These are phyloP conservation scores for Zaprionus nigranus DNA, from an alignment of 1,140 invertebrate genomes.

Conservation along the genomic window DNA sequence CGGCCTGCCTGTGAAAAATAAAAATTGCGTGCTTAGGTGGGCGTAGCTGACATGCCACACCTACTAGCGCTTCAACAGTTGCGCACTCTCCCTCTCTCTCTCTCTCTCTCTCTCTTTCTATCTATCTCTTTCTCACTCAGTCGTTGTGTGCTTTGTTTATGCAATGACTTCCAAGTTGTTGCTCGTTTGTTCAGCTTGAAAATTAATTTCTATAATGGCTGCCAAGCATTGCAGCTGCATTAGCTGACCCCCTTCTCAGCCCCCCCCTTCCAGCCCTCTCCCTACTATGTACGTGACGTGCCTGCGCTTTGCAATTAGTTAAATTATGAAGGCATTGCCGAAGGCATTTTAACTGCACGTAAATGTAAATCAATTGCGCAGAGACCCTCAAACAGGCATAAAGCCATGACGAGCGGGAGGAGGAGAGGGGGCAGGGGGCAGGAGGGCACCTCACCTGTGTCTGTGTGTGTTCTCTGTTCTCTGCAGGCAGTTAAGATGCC, in stretches of 20 bases:
- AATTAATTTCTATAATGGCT: constrained; percentile 83
- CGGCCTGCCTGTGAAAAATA: constrained; percentile 63
- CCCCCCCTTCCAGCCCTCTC: neutral
- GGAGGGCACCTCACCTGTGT: constrained; percentile 23
- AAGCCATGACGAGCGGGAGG: constrained; percentile 19
- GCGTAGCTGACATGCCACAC: constrained; percentile 81
- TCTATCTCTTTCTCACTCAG: constrained; percentile 4
- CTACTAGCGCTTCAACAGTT: constrained; percentile 58
- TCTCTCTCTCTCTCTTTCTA: neutral
- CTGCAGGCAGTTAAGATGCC: constrained; percentile 60
- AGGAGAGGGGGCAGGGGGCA: neutral
- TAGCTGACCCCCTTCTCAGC: constrained; percentile 3
- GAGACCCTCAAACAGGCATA: constrained; percentile 22
- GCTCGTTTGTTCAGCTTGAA: constrained; percentile 83
- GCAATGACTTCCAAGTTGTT: constrained; percentile 82
- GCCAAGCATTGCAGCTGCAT: constrained; percentile 80
- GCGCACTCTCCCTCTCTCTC: constrained; percentile 12
- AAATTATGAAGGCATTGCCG: constrained; percentile 62
- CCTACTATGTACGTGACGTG: constrained; percentile 62
- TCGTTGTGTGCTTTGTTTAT: constrained; percentile 60
- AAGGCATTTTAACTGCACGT: constrained; percentile 73
- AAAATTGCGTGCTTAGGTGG: constrained; percentile 80
- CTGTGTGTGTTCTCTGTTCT: constrained; percentile 40
- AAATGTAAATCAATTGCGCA: constrained; percentile 61
- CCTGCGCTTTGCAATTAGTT: constrained; percentile 79